Base-by-base conservation (phyloP, 2,797 vertebrate genomes). In the Gymnothorax reevesii region DNA sequence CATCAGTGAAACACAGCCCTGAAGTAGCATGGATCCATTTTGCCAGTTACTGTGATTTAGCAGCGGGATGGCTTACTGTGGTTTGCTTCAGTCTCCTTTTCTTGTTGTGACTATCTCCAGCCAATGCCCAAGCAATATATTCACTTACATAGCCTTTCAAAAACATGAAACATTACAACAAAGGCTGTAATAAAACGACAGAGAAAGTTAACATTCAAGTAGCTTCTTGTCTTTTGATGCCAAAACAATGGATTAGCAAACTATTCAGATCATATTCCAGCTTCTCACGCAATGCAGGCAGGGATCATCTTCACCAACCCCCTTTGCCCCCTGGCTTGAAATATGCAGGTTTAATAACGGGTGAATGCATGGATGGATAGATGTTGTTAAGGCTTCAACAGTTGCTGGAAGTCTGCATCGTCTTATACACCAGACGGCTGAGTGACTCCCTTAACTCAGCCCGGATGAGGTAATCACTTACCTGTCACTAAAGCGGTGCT, bases 381-480 rank as follows among this genome's bases (percentile, higher is more conserved):
- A 42, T 42, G 33, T 42, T 42, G 33, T 42, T 79, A 79, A 79
- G 7, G 75, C 33, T 79, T 52, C 75, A 42, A 13, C 33, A 20
- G 49, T 52, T 54, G 17, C 55, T 57, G 7, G 20, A 52, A 25
- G 49, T 83, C 57, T 83, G 20, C 55, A 83, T 83, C n/a, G 55
- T 15, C 25, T 83, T 15, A 7, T 27, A 42, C 27, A 15, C 57
- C 42, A 20, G 10, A 62, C 55, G 64, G 22, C 27, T 33, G 57
- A 59, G 54, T 57, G 83, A 62, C 83, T 83, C 55, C 25, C 9
- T 13, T 60, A 83, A 60, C 83, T 8, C 15, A 79, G 55, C 55
- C 83, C 42, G 83, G 27, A 83, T 64, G 57, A 59, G 83, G 83
- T 7, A 62, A 60, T 83, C 55, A 83, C 55, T 83, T 83, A 83